Base-by-base conservation (phyloP, 1,140 invertebrate genomes). In the Phortica variegata region DNA sequence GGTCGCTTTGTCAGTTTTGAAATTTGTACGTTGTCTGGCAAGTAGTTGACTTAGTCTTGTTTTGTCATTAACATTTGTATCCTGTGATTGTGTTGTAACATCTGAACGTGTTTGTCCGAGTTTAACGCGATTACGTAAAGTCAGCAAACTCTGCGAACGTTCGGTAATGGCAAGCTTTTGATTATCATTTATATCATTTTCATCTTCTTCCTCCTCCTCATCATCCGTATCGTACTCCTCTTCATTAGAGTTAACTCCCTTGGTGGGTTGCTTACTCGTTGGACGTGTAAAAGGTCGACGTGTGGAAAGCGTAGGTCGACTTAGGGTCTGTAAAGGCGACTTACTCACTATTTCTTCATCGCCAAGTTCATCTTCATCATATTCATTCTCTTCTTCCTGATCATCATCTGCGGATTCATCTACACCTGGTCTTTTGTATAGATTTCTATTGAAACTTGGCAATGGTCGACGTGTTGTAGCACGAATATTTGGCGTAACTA, bases 371-470 rank as follows among this genome's bases (percentile, higher is more conserved):
- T 12, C 23, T n/a, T 54, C 44, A n/a, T 49, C 29, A 23, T 50
- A 49, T 3, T 65, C 49, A n/a, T 57, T 31, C 3, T 32, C 32
- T 2, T 57, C 48, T 5, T 61, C 51, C 1, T 46, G 43, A 2
- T 55, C 33, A 2, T 56, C 37, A 2, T 52, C 52, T 1, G 39
- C 20, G 3, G 42, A 16, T 15, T 70, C 52, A 2, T 52, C 34
- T 10, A 17, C 2, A 15, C 44, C 37, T 2, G 17, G 21, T 10
- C 48, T 38, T 7, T 59, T 53, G n/a, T 55, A 70, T 0, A 61
- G 48, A 52, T 70, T 70, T 12, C 61, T 47, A 34, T 61, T 70
- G 3, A 70, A 19, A 0, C 7, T 36, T 0, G 59, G 51, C 13
- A 59, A 56, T 8, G 61, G 32, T 3, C 60, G 52, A 18, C 36